Evolutionary conservation across 1,140 invertebrate species (phyloP).

Genomic region (Panagrolaimus sp.): DNA sequence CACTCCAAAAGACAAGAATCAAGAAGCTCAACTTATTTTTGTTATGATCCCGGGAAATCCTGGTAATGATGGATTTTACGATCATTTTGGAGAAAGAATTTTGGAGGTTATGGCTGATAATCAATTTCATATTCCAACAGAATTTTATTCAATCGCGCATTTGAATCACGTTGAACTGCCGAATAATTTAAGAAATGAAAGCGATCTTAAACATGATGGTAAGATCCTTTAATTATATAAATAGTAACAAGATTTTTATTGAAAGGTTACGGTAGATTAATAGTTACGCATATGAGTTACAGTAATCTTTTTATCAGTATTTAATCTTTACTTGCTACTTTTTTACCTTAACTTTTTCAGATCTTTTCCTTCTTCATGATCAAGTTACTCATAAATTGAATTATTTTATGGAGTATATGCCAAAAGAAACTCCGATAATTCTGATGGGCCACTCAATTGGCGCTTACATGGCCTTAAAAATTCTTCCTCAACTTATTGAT

Average conservation of each 20-base stretch:
- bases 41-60: conserved; percentile 15
- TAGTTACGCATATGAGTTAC: too few species aligned
- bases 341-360: conserved; percentile 23
- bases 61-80: conserved; percentile 16
- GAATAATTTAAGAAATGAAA: conserved; percentile 4
- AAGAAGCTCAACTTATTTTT: not conserved
- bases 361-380: conserved; percentile 38
- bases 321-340: too few species aligned
- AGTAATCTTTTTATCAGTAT: too few species aligned
- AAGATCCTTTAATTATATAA: not conserved
- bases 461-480: conserved; percentile 39
- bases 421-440: conserved; percentile 21
- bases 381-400: conserved; percentile 42
- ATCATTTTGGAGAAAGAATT: conserved; percentile 13
- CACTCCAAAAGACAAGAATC: not conserved
- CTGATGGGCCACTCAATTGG: conserved; percentile 42
- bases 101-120: not conserved
- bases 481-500: conserved; percentile 19
- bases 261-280: too few species aligned
- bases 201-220: not conserved
- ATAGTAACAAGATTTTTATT: not conserved
- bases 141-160: conserved; percentile 5
- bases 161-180: conserved; percentile 22
- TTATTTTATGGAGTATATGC: conserved; percentile 30
- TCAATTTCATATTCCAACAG: not conserved